These are phyloP conservation scores for Apocrypta bakeri DNA, from an alignment of 1,140 invertebrate genomes.

Conservation along the genomic window DNA sequence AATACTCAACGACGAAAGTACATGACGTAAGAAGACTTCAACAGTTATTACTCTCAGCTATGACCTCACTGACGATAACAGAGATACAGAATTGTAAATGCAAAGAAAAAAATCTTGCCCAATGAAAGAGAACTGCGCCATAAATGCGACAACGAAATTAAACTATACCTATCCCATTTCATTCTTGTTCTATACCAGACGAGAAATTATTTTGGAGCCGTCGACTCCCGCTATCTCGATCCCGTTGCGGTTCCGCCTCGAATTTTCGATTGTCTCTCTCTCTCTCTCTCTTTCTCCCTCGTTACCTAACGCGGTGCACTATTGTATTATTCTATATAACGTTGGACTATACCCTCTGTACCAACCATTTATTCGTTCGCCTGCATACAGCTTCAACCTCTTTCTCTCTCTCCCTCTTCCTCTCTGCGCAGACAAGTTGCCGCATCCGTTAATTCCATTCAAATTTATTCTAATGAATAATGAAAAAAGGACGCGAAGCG, in stretches of 20 bases:
- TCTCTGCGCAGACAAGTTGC: neutral
- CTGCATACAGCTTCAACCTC: neutral
- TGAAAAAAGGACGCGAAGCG: neutral
- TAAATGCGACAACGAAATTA: neutral
- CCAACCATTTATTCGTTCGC: neutral
- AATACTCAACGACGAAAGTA: too few species aligned
- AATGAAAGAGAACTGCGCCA: neutral
- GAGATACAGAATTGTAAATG: neutral
- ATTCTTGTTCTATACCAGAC: neutral
- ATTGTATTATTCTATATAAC: neutral
- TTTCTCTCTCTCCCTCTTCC: neutral
- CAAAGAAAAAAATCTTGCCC: neutral
- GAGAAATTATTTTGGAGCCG: neutral
- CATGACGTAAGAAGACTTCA: too few species aligned
- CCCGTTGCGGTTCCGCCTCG: slow-evolving; percentile 1
- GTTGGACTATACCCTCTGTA: too few species aligned
- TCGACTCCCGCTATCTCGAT: neutral
- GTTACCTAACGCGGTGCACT: neutral
- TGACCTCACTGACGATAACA: neutral
- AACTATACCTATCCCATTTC: neutral
- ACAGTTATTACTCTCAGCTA: too few species aligned
- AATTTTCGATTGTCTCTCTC: slow-evolving; percentile 21
- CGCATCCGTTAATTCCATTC: slow-evolving; percentile 28
- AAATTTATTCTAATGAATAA: slow-evolving; percentile 28
- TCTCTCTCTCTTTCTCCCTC: neutral